Conservation (phyloP, 2,113 vertebrate species). For the Petrocephalus zakoni region DNA sequence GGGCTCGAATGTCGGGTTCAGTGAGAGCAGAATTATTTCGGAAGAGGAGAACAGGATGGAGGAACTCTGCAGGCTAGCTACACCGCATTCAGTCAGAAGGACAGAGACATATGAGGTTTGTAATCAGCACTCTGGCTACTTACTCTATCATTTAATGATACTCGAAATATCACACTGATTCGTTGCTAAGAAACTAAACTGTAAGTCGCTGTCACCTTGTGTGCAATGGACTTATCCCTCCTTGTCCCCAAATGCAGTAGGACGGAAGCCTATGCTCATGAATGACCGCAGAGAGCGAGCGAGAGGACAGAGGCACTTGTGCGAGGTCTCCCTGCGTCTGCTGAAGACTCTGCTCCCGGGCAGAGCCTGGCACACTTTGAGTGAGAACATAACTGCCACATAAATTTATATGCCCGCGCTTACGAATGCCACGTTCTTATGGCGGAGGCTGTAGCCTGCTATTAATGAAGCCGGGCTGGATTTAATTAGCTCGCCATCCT, state of each 20-base stretch:
- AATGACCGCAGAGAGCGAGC: background rate
- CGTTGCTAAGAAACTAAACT: background rate
- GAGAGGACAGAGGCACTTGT: background rate
- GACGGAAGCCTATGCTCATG: background rate
- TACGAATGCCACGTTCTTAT: constrained; percentile 19
- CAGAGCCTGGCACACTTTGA: background rate
- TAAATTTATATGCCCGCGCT: background rate
- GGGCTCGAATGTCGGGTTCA: background rate
- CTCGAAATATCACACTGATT: background rate
- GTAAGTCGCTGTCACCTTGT: background rate
- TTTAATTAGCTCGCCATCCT: background rate
- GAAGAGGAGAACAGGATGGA: background rate
- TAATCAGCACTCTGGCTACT: background rate
- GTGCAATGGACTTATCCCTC: background rate
- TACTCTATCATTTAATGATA: background rate
- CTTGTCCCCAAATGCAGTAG: background rate
- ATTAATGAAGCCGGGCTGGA: constrained; percentile 15
- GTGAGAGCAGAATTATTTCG: background rate
- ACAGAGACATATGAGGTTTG: background rate
- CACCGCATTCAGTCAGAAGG: background rate
- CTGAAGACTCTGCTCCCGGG: background rate
- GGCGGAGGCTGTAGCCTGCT: constrained; percentile 20
- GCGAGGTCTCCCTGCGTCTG: background rate
- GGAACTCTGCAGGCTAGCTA: background rate
- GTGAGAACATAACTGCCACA: constrained; percentile 2